phyloP scores from a whole-genome alignment of 2,888 invertebrate species.

The Tortrix viridana region DNA sequence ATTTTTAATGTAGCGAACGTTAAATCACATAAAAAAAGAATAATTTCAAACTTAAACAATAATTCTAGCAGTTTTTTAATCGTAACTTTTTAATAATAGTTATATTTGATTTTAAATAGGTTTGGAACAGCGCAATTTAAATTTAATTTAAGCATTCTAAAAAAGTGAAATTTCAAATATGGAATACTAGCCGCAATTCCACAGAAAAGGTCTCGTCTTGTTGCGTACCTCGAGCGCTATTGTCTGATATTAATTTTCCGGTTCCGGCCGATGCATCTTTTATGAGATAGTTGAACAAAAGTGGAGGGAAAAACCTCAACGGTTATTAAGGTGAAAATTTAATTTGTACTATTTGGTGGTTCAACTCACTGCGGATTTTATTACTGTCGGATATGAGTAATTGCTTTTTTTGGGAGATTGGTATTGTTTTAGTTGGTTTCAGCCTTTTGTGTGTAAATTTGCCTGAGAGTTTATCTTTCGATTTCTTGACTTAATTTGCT shows the following conservation, averaged over 20 bases:
- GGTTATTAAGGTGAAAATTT: constrained; percentile 56
- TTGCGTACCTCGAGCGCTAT: constrained; percentile 55
- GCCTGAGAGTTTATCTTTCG: background rate
- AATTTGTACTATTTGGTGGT: constrained; percentile 51
- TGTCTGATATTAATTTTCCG: constrained; percentile 81
- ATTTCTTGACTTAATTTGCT: background rate
- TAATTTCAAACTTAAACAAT: no score
- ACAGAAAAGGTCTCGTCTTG: constrained; percentile 48
- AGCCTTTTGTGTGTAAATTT: constrained; percentile 11
- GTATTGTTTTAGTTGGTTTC: constrained; percentile 25
- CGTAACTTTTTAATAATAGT: no score
- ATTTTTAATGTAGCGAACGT: no score
- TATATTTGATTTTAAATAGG: background rate
- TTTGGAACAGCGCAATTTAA: background rate
- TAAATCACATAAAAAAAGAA: no score
- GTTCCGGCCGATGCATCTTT: constrained; percentile 76
- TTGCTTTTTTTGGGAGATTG: constrained; percentile 40
- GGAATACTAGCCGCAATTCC: constrained; percentile 26
- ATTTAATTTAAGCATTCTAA: constrained; percentile 2
- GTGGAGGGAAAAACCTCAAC: constrained; percentile 54
- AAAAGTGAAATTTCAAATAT: constrained; percentile 22
- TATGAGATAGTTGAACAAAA: constrained; percentile 74
- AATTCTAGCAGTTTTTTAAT: no score
- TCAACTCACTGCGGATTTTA: constrained; percentile 43
- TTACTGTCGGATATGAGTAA: constrained; percentile 50